Conservation (phyloP, 2,888 invertebrate species). For the Gisinianus flammeolus region DNA sequence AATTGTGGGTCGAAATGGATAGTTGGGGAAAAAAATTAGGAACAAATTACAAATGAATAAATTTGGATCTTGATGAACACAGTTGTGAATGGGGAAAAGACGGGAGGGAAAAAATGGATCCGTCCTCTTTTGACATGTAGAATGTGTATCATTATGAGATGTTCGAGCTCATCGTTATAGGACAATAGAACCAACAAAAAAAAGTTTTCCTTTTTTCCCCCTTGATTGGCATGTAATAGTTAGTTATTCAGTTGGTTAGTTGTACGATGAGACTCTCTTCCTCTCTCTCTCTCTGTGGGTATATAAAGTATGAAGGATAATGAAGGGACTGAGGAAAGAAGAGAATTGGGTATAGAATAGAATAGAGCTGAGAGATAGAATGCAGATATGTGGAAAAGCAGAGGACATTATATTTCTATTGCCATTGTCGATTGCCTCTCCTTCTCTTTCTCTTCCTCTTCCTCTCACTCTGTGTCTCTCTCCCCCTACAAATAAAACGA, state of each 20-base stretch:
- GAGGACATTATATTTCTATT: neutral
- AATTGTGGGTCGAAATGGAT: too few relatives aligned
- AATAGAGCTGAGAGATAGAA: conserved; percentile 6
- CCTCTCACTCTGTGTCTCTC: neutral
- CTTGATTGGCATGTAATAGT: neutral
- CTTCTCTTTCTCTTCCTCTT: neutral
- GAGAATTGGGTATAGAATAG: neutral
- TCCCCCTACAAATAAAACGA: neutral
- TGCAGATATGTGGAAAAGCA: conserved; percentile 15
- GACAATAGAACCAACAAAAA: too few relatives aligned
- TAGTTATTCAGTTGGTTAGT: neutral
- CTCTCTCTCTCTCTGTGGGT: neutral
- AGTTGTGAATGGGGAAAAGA: too few relatives aligned
- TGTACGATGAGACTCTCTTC: neutral
- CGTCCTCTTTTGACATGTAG: too few relatives aligned
- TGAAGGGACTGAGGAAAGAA: neutral
- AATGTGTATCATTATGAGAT: too few relatives aligned
- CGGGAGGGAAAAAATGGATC: too few relatives aligned
- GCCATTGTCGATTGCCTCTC: neutral
- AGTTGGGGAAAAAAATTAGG: too few relatives aligned
- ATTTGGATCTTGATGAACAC: too few relatives aligned
- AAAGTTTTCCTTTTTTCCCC: too few relatives aligned
- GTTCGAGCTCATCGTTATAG: too few relatives aligned
- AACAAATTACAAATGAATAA: too few relatives aligned
- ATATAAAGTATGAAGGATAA: neutral